These are phyloP conservation scores for Nanorana parkeri DNA, from an alignment of 2,113 vertebrate species.

Conservation along the genomic window DNA sequence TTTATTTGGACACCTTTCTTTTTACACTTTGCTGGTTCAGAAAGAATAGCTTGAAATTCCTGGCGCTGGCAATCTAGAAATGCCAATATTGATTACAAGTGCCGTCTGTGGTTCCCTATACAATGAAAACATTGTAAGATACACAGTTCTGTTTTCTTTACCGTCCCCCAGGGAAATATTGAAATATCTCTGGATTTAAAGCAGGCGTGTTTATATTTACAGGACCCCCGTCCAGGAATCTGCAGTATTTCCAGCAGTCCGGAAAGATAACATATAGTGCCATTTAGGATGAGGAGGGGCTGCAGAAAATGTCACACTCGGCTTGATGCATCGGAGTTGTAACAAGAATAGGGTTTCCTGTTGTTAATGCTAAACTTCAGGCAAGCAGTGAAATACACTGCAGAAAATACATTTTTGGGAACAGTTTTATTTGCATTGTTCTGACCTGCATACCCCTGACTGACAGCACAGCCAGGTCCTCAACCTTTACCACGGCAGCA, in stretches of 20 bases:
- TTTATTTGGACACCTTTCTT: background rate
- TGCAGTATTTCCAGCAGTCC: background rate
- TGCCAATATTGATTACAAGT: background rate
- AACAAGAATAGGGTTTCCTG: no score
- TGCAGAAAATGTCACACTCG: no score
- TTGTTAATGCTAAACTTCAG: no score
- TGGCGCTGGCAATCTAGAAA: background rate
- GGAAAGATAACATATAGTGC: no score
- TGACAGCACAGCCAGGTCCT: no score
- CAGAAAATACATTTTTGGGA: no score
- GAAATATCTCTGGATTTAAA: background rate
- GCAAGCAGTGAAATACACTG: no score
- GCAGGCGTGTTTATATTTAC: background rate
- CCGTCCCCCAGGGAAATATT: background rate
- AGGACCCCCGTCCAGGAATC: conserved; percentile 9
- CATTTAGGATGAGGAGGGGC: no score
- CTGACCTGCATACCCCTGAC: no score
- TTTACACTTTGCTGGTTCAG: no score
- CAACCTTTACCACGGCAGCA: no score
- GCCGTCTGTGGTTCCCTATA: background rate
- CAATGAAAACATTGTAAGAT: conserved; percentile 1
- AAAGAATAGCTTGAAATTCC: background rate
- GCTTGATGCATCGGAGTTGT: background rate
- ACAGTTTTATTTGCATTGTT: no score
- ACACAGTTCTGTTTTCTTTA: conserved; percentile 3